phyloP scores from a whole-genome alignment of 2,888 invertebrate species.

The Mesodorylaimus sp. region DNA sequence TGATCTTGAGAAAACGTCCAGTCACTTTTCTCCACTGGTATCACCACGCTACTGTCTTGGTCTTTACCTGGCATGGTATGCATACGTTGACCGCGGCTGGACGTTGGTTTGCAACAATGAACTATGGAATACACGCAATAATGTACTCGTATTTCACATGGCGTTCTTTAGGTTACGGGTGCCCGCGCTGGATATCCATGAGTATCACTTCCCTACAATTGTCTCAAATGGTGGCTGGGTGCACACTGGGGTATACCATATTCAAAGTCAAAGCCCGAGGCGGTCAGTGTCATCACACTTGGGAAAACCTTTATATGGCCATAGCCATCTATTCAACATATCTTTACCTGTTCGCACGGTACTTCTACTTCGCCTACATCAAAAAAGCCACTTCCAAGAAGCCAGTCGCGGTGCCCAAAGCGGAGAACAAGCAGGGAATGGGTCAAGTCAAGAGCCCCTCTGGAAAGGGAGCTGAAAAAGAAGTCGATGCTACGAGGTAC shows the following conservation, averaged over 20 bases:
- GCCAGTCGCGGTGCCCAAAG: too few species aligned
- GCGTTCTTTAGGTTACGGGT: conserved; percentile 51
- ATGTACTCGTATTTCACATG: conserved; percentile 82
- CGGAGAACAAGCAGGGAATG: too few species aligned
- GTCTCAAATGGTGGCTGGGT: conserved; percentile 78
- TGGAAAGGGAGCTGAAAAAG: too few species aligned
- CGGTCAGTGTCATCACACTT: conserved; percentile 32
- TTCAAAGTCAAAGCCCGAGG: conserved; percentile 28
- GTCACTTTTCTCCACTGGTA: conserved; percentile 89
- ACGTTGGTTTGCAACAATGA: conserved; percentile 84
- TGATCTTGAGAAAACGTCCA: conserved; percentile 64
- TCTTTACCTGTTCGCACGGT: conserved; percentile 25
- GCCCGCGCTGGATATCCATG: conserved; percentile 52
- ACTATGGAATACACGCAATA: conserved; percentile 69
- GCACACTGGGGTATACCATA: too few species aligned
- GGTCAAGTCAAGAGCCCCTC: too few species aligned
- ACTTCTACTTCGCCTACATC: conserved; percentile 16
- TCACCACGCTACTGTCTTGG: conserved; percentile 75
- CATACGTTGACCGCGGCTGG: conserved; percentile 37
- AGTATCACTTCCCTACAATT: conserved; percentile 72
- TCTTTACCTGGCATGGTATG: conserved; percentile 71
- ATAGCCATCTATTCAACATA: conserved; percentile 29
- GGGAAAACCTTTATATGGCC: conserved; percentile 32
- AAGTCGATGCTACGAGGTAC: too few species aligned
- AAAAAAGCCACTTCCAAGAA: too few species aligned